phyloP scores from a whole-genome alignment of 2,797 vertebrate genomes.

The Anableps anableps region DNA sequence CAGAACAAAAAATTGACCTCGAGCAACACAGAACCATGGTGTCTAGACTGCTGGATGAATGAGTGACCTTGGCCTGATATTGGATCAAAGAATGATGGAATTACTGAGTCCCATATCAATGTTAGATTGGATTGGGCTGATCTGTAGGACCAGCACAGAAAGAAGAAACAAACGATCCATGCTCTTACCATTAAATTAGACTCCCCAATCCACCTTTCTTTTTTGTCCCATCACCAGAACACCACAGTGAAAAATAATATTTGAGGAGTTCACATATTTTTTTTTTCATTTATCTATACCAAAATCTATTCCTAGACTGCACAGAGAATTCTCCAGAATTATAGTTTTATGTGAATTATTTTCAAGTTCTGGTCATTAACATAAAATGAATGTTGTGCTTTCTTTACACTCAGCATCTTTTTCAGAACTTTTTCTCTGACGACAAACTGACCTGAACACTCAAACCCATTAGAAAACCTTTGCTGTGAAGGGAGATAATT shows the following conservation, averaged over 20 bases:
- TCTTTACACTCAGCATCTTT: slow-evolving; percentile 15
- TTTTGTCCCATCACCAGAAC: background rate
- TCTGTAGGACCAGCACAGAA: background rate
- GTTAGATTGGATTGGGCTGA: background rate
- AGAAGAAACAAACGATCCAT: background rate
- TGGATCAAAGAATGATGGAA: background rate
- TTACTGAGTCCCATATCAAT: background rate
- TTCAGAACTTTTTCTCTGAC: slow-evolving; percentile 8
- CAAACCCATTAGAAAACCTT: slow-evolving; percentile 16
- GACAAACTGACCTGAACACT: slow-evolving; percentile 20
- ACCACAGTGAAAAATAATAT: no score
- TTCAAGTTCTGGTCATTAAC: slow-evolving; percentile 20
- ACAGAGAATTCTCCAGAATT: background rate
- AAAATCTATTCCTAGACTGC: no score
- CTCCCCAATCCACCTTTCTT: background rate
- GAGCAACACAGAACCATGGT: background rate
- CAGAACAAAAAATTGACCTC: background rate
- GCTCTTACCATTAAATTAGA: background rate
- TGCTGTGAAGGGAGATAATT: slow-evolving; percentile 19
- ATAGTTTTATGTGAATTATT: background rate
- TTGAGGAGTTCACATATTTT: background rate
- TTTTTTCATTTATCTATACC: background rate
- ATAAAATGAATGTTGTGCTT: no score
- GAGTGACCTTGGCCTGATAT: background rate
- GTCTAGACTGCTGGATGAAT: background rate